Evolutionary conservation across 1,140 invertebrate genomes (phyloP).

Genomic region (Glossosoma conforme): DNA sequence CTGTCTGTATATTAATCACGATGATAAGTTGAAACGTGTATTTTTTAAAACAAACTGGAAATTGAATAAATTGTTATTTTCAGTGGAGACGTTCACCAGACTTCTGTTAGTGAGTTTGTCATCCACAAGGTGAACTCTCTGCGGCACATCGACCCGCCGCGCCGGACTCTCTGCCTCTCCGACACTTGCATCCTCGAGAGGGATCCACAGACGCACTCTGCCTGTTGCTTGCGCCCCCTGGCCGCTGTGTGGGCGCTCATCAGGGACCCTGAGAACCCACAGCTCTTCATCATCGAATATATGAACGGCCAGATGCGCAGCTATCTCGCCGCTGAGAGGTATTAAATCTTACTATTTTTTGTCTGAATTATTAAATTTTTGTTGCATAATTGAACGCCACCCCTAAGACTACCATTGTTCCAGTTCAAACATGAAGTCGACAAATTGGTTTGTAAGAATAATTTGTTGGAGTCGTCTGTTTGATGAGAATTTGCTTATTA

Average conservation of each 20-base stretch:
- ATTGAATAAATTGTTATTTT: slow-evolving; percentile 40
- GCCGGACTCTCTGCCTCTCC: slow-evolving; percentile 89
- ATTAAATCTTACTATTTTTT: no score
- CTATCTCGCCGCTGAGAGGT: slow-evolving; percentile 79
- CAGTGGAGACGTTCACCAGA: slow-evolving; percentile 81
- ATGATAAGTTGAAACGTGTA: no score
- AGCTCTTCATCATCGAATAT: slow-evolving; percentile 93
- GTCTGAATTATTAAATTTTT: no score
- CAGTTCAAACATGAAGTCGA: no score
- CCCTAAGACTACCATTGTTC: no score
- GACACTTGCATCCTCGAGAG: slow-evolving; percentile 94
- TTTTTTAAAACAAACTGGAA: no score
- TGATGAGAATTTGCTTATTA: no score
- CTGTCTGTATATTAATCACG: no score
- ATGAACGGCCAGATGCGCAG: slow-evolving; percentile 82
- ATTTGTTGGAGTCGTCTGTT: no score
- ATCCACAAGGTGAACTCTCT: slow-evolving; percentile 81
- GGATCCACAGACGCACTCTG: slow-evolving; percentile 93
- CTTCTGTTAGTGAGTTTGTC: slow-evolving; percentile 86
- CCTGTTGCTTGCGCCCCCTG: slow-evolving; percentile 79
- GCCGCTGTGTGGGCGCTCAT: slow-evolving; percentile 89
- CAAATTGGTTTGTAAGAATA: no score
- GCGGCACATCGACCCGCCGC: slow-evolving; percentile 72
- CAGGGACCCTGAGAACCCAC: slow-evolving; percentile 84
- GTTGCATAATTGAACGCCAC: no score